Base-by-base conservation (phyloP, 35 echinoderm and acorn worm genomes). In the Stichopus chloronotus region DNA sequence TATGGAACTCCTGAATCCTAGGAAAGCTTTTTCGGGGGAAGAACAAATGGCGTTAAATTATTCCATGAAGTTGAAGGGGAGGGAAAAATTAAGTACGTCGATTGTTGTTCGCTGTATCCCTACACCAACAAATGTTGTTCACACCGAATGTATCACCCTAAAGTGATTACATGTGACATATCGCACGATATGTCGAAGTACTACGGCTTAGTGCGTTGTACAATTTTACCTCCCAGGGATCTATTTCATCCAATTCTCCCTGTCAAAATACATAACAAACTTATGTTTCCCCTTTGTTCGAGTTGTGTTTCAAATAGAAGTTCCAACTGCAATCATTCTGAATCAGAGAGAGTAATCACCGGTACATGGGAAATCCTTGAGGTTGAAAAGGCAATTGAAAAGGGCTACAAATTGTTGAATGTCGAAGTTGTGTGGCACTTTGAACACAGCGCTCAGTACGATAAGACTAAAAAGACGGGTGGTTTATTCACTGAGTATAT, bases 391-490 rank as follows among this genome's bases (percentile, higher is more conserved):
- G 94, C 94, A 1, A 57, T 93, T 10, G 92, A 87, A 52, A 71
- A 91, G n/a, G 95, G 92, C 12, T 96, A 96, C 77, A 76, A 53
- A 59, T 54, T 96, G 1, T 25, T 74, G 9, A 52, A 93, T 7
- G 84, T 93, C n/a, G 91, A 95, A 30, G 86, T 92, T 59, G 94
- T 95, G 6, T 95, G 94, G 91, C 91, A 95, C 59, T 95, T 92
- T 92, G 9, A 84, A 78, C 30, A 57, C 24, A 1, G 83, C 83
- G 25, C 30, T 92, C 22, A 93, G 86, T 24, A 87, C 92, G 11
- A 86, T 93, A 57, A 56, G 72, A 24, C 85, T 86, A 87, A 19
- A 83, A 30, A 92, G 84, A 84, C 78, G 84, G 63, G 91, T 83
- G 22, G 58, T 57, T 68, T 92, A 22, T 91, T 91, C 4, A 95